These are phyloP conservation scores for Hartigia nigra DNA, from an alignment of 2,888 invertebrate species.

Conservation along the genomic window DNA sequence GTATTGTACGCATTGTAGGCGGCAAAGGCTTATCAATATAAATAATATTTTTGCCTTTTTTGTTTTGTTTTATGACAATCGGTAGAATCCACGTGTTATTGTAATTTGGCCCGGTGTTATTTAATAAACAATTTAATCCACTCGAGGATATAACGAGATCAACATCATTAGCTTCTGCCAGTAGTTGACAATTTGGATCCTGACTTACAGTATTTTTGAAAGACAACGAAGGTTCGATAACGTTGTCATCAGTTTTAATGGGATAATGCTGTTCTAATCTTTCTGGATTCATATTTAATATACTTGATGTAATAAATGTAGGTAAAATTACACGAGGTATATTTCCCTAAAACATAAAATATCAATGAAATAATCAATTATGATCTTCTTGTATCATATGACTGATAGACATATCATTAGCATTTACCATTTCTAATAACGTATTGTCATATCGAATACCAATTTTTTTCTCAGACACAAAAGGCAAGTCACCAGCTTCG, in stretches of 20 bases:
- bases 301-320: slow-evolving; percentile 15
- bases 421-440: slow-evolving; percentile 38
- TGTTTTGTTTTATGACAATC: slow-evolving; percentile 39
- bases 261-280: background rate
- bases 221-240: slow-evolving; percentile 1
- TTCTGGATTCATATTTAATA: slow-evolving; percentile 6
- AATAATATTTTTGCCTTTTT: slow-evolving; percentile 45
- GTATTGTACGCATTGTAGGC: slow-evolving; percentile 34
- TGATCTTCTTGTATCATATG: too few relatives aligned
- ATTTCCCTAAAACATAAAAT: slow-evolving; percentile 32
- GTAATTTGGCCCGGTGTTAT: slow-evolving; percentile 41
- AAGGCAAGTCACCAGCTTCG: slow-evolving; percentile 42
- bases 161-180: slow-evolving; percentile 41
- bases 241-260: background rate
- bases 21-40: slow-evolving; percentile 55
- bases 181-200: slow-evolving; percentile 45
- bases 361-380: too few relatives aligned
- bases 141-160: slow-evolving; percentile 55
- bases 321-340: slow-evolving; percentile 37
- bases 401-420: too few relatives aligned
- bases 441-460: slow-evolving; percentile 31
- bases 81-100: slow-evolving; percentile 50
- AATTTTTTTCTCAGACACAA: slow-evolving; percentile 38
- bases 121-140: slow-evolving; percentile 49
- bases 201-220: slow-evolving; percentile 44